Evolutionary conservation across 2,888 invertebrate species (phyloP).

Genomic region (Pammene fasciana): DNA sequence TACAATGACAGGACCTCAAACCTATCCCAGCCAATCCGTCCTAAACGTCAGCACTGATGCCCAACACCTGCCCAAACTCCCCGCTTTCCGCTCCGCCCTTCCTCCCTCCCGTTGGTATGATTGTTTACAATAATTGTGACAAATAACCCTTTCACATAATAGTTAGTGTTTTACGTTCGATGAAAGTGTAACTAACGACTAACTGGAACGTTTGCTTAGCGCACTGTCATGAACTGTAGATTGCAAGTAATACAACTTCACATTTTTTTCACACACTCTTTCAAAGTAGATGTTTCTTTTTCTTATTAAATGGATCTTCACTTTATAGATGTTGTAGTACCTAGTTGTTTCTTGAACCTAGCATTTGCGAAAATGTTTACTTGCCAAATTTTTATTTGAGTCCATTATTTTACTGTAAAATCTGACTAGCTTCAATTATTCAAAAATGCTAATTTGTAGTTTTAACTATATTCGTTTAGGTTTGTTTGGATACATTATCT

Average conservation of each 20-base stretch:
- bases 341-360: not conserved
- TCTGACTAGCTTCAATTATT: not conserved
- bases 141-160: conserved; percentile 44
- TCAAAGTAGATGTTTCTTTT: conserved; percentile 12
- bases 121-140: conserved; percentile 42
- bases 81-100: conserved; percentile 37
- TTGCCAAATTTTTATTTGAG: not conserved
- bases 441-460: not conserved
- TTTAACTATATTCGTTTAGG: conserved; percentile 4
- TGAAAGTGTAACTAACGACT: conserved; percentile 35
- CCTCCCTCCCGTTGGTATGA: conserved; percentile 50
- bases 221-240: conserved; percentile 30
- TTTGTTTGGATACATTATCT: too few species aligned
- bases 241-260: too few species aligned
- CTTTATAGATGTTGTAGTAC: conserved; percentile 10
- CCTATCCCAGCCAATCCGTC: conserved; percentile 46
- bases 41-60: conserved; percentile 44
- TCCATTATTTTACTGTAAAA: not conserved
- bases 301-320: conserved; percentile 4
- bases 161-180: conserved; percentile 15
- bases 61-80: conserved; percentile 17
- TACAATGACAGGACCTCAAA: conserved; percentile 46
- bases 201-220: conserved; percentile 36
- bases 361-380: not conserved
- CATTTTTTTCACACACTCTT: conserved; percentile 11